phyloP scores from a whole-genome alignment of 2,888 invertebrate species.

The Aproaerema taeniolella region DNA sequence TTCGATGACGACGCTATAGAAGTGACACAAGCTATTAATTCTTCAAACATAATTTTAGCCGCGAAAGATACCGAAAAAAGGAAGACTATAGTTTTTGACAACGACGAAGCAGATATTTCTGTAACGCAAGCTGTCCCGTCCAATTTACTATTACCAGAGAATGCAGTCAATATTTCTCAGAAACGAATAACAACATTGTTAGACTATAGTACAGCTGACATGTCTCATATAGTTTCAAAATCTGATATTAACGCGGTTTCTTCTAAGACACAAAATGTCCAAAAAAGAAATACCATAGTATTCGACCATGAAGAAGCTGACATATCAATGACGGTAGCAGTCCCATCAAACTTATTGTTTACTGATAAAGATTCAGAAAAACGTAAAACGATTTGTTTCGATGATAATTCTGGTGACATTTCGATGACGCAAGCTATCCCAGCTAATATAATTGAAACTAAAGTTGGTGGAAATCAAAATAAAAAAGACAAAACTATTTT shows the following conservation, averaged over 20 bases:
- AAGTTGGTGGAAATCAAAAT: neutral
- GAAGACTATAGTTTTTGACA: conserved; percentile 24
- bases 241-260: neutral
- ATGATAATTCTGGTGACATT: neutral
- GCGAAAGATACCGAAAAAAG: no score
- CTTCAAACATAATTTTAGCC: conserved; percentile 15
- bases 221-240: no score
- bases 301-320: conserved; percentile 23
- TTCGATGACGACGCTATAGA: conserved; percentile 24
- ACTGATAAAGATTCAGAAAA: neutral
- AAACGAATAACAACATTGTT: no score
- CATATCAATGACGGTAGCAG: conserved; percentile 25
- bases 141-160: conserved; percentile 9
- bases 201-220: no score
- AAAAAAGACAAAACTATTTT: conserved; percentile 22
- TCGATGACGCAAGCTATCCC: conserved; percentile 20
- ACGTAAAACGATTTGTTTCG: conserved; percentile 8
- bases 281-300: conserved; percentile 17
- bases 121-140: conserved; percentile 24
- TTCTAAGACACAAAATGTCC: neutral
- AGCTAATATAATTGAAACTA: conserved; percentile 1
- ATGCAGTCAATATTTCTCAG: no score
- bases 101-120: conserved; percentile 25
- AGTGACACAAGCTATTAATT: conserved; percentile 24
- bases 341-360: conserved; percentile 21